These are phyloP conservation scores for Physocephala rufipes DNA, from an alignment of 2,888 invertebrate genomes.

Conservation along the genomic window DNA sequence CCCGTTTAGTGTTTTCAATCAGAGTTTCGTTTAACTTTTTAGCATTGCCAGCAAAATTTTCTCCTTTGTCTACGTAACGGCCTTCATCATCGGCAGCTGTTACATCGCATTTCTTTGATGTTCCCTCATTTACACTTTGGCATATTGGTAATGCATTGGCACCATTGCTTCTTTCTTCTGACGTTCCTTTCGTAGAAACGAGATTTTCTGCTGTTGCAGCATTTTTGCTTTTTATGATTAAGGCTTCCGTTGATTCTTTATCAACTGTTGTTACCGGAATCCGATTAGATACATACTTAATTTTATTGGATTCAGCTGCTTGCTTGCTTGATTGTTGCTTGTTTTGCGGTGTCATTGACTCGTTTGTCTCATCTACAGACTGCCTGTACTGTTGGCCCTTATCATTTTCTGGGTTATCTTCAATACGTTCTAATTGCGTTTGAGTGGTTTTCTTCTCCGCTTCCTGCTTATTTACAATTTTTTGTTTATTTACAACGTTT, in stretches of 20 bases:
- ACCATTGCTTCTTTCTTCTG: conserved; percentile 23
- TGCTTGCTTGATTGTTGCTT: conserved; percentile 39
- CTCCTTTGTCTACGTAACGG: not conserved
- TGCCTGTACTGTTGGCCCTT: conserved; percentile 30
- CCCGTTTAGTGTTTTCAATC: conserved; percentile 22
- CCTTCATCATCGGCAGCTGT: conserved; percentile 33
- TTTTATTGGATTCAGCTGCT: conserved; percentile 32
- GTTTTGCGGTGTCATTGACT: conserved; percentile 38
- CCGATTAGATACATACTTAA: conserved; percentile 20
- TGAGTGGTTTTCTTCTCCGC: conserved; percentile 17
- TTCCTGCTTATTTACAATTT: conserved; percentile 41
- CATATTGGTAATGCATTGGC: conserved; percentile 39
- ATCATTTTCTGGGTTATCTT: not conserved
- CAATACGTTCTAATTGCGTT: not conserved
- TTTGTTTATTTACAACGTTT: conserved; percentile 55
- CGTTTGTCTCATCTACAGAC: conserved; percentile 32
- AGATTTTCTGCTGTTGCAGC: conserved; percentile 46
- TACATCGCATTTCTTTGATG: conserved; percentile 39
- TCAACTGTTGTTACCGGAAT: conserved; percentile 8
- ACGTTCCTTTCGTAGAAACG: conserved; percentile 22
- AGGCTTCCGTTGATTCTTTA: not conserved
- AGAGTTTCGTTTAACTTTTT: not conserved
- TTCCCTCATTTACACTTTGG: conserved; percentile 43
- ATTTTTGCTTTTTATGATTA: conserved; percentile 43
- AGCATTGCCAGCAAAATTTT: conserved; percentile 18